These are phyloP conservation scores for Eurytoma adleriae DNA, from an alignment of 2,888 invertebrate genomes.

Conservation along the genomic window DNA sequence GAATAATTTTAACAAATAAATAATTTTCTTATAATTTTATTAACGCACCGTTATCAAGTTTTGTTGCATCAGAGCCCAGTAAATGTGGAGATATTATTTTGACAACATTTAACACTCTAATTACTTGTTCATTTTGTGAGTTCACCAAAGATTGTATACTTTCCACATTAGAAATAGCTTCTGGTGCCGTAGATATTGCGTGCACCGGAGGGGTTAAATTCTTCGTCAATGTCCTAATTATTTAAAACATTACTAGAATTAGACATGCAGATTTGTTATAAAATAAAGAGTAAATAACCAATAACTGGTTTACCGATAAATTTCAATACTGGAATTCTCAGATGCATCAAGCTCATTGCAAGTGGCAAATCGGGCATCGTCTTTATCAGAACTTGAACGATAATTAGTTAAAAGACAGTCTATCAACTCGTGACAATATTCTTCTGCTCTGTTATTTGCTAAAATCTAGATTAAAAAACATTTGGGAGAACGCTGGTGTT, in stretches of 20 bases:
- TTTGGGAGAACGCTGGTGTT: no score
- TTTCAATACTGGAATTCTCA: conserved; percentile 84
- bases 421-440: conserved; percentile 84
- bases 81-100: conserved; percentile 80
- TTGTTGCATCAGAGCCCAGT: conserved; percentile 81
- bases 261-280: background rate
- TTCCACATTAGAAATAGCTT: conserved; percentile 76
- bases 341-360: conserved; percentile 77
- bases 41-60: conserved; percentile 77
- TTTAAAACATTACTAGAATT: conserved; percentile 9
- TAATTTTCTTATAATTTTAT: background rate
- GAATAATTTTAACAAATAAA: no score
- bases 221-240: conserved; percentile 81
- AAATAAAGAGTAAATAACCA: conserved; percentile 10
- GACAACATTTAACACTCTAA: conserved; percentile 80
- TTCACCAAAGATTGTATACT: conserved; percentile 82
- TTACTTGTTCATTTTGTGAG: conserved; percentile 83
- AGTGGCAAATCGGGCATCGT: conserved; percentile 72
- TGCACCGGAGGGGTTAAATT: conserved; percentile 82
- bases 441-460: conserved; percentile 83
- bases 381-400: conserved; percentile 78
- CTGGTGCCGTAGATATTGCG: conserved; percentile 75
- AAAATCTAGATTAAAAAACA: conserved; percentile 75
- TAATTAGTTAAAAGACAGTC: conserved; percentile 84
- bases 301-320: conserved; percentile 81